phyloP scores from a whole-genome alignment of 2,888 invertebrate genomes.

The Aplocera efformata region DNA sequence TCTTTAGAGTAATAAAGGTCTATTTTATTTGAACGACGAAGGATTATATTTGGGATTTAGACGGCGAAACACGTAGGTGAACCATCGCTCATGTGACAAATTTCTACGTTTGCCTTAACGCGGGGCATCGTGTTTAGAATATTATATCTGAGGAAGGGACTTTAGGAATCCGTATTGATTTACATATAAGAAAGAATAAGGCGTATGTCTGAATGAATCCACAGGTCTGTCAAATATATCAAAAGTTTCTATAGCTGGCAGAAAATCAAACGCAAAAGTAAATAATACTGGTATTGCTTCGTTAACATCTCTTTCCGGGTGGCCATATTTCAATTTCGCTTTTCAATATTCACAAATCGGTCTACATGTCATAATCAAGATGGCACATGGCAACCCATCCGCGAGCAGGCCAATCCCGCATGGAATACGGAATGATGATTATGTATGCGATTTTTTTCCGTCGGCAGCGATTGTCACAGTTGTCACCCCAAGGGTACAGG shows the following conservation, averaged over 20 bases:
- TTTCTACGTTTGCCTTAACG: slow-evolving; percentile 80
- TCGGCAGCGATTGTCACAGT: slow-evolving; percentile 52
- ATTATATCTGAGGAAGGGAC: slow-evolving; percentile 63
- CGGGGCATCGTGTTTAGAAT: slow-evolving; percentile 76
- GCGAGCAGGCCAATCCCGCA: slow-evolving; percentile 16
- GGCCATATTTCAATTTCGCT: not conserved
- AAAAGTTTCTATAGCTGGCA: not conserved
- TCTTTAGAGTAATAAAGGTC: slow-evolving; percentile 78
- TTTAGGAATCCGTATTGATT: slow-evolving; percentile 68
- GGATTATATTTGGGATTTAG: slow-evolving; percentile 78
- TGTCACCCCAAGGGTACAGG: slow-evolving; percentile 52
- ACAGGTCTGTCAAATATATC: slow-evolving; percentile 13
- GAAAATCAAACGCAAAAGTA: not conserved
- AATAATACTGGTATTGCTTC: too few species aligned
- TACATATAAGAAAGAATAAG: slow-evolving; percentile 56
- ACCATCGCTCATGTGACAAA: slow-evolving; percentile 81
- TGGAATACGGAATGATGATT: slow-evolving; percentile 38
- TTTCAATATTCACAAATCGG: slow-evolving; percentile 7
- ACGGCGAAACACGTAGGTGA: slow-evolving; percentile 77
- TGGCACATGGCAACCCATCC: slow-evolving; percentile 5
- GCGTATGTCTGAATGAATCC: slow-evolving; percentile 36
- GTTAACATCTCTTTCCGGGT: not conserved
- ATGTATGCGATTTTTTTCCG: slow-evolving; percentile 44
- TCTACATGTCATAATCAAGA: slow-evolving; percentile 17
- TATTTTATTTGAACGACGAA: slow-evolving; percentile 71